phyloP scores from a whole-genome alignment of 2,888 invertebrate species.

The Eupelmus urozonus region DNA sequence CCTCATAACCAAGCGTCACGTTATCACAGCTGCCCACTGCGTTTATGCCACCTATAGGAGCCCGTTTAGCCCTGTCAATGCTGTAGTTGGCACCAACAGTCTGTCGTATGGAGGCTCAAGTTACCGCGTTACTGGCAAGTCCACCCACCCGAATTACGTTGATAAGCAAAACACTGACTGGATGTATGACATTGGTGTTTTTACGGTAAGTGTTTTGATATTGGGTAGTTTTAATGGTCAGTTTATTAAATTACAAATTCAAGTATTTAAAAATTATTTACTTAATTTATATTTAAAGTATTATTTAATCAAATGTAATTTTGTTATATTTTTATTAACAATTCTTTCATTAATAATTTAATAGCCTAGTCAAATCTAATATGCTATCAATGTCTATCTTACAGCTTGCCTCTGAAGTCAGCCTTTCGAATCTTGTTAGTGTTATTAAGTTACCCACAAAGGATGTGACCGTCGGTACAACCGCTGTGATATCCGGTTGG shows the following conservation, averaged over 20 bases:
- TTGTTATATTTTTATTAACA: too few species aligned
- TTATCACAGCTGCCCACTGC: constrained; percentile 63
- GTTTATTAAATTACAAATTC: too few species aligned
- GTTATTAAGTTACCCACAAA: constrained; percentile 11
- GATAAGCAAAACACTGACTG: constrained; percentile 14
- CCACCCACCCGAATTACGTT: constrained; percentile 26
- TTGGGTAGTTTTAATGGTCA: too few species aligned
- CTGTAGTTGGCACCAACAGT: constrained; percentile 50
- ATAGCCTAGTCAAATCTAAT: too few species aligned
- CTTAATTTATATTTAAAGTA: too few species aligned
- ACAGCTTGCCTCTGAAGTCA: constrained; percentile 44
- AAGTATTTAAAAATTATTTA: too few species aligned
- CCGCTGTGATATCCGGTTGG: constrained; percentile 54
- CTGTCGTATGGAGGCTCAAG: constrained; percentile 45
- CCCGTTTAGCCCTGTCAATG: background rate
- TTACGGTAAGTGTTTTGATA: constrained; percentile 58
- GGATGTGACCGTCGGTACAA: background rate
- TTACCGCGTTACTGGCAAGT: background rate
- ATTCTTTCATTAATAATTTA: too few species aligned
- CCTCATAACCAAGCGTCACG: constrained; percentile 50
- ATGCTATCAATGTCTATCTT: background rate
- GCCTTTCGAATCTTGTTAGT: background rate
- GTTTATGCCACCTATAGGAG: background rate
- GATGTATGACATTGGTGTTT: constrained; percentile 56
- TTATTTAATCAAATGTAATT: too few species aligned